A percentile compares a stretch with the other conserved stretches of the same genome.
Evolutionary conservation across 2,888 invertebrate species (phyloP).

Genomic region (Hydropsyche betteni): DNA sequence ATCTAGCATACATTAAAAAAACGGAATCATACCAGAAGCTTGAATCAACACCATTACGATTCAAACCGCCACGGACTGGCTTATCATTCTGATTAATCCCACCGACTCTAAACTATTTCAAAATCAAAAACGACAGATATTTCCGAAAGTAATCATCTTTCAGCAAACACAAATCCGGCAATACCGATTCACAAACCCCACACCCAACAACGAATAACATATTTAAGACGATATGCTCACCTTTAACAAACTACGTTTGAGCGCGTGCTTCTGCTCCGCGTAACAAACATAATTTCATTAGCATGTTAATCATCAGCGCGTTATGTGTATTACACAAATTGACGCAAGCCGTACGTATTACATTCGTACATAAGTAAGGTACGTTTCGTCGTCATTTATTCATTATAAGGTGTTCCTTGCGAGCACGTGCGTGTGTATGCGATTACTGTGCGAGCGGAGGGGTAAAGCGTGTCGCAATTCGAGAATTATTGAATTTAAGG

Average conservation of each 20-base stretch:
- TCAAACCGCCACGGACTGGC: too few species aligned
- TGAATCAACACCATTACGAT: too few species aligned
- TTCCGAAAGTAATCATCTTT: too few species aligned
- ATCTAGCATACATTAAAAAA: too few species aligned
- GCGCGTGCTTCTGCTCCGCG: not conserved
- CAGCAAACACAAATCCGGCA: not conserved
- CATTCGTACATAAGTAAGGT: not conserved
- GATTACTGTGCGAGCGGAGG: not conserved
- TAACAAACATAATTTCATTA: conserved; percentile 39
- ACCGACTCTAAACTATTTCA: too few species aligned
- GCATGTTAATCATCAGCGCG: conserved; percentile 37
- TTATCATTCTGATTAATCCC: too few species aligned
- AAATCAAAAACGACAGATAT: too few species aligned
- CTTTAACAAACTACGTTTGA: conserved; percentile 30
- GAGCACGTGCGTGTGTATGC: conserved; percentile 2
- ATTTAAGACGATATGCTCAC: conserved; percentile 30
- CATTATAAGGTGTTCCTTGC: conserved; percentile 8
- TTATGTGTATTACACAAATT: conserved; percentile 25
- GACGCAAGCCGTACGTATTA: conserved; percentile 11
- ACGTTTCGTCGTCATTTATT: conserved; percentile 19
- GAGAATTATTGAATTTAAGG: too few species aligned
- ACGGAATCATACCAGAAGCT: too few species aligned
- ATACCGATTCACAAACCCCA: too few species aligned
- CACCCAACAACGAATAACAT: not conserved
- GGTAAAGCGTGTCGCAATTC: too few species aligned